phyloP scores from a whole-genome alignment of 2,888 invertebrate species.

The Tetheella fluctuosa region DNA sequence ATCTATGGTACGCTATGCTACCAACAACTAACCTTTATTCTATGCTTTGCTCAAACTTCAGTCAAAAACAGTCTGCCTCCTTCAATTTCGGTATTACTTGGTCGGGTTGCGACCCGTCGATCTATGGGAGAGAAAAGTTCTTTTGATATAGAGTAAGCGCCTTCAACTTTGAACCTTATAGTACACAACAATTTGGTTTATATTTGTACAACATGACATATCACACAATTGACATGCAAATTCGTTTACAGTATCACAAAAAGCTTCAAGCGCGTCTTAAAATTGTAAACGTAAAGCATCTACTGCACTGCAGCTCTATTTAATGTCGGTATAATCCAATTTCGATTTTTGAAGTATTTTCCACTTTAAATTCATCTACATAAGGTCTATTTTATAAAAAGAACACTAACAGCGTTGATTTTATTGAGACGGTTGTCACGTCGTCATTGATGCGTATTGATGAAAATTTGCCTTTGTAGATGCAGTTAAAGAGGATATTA shows the following conservation, averaged over 20 bases:
- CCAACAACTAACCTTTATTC: conserved; percentile 14
- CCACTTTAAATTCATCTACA: too few species aligned
- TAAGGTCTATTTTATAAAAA: too few species aligned
- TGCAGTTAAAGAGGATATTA: too few species aligned
- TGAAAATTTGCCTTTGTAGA: too few species aligned
- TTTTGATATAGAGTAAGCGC: conserved; percentile 32
- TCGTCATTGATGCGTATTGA: too few species aligned
- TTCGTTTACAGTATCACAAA: background rate
- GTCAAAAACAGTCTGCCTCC: conserved; percentile 27
- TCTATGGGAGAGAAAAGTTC: conserved; percentile 46
- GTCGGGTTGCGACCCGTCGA: conserved; percentile 32
- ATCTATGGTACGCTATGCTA: background rate
- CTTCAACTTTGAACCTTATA: conserved; percentile 20
- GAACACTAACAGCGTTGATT: too few species aligned
- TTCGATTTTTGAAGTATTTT: too few species aligned
- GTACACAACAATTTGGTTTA: conserved; percentile 14
- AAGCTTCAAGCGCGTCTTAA: background rate
- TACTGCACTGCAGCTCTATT: too few species aligned
- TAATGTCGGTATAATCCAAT: too few species aligned
- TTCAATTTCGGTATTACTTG: conserved; percentile 21
- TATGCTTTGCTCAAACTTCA: background rate
- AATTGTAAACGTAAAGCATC: too few species aligned
- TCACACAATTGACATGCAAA: background rate
- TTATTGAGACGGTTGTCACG: too few species aligned
- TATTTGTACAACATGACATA: background rate